Base-by-base conservation (phyloP, 2,888 invertebrate species). In the Dorcus hopei region DNA sequence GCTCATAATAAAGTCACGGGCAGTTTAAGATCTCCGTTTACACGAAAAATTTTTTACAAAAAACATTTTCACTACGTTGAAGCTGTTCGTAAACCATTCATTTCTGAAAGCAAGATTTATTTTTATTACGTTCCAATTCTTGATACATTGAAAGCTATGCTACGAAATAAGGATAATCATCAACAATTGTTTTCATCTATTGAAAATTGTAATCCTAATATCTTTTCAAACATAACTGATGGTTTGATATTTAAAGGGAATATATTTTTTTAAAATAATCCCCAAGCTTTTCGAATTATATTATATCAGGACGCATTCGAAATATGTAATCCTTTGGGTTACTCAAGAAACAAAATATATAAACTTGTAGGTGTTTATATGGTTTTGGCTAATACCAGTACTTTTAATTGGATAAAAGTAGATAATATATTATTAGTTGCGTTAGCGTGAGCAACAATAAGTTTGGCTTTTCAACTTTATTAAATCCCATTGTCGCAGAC, bases 301-400 rank as follows among this genome's bases (percentile, higher is more conserved):
- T 38, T 70, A 16, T 70, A 64, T 65, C 69, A 70, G 65, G 67
- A 70, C 63, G 62, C 60, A 8, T 67, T 70, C 55, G 68, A 71
- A 58, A 11, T 66, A 33, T 68, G 70, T 14, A 70, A 70, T 59
- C 70, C 69, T 3, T 40, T 70, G n/a, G 68, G 69, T 38, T 51
- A 63, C 3, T 62, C 65, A 16, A 65, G 60, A 62, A 64, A 61
- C 53, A 68, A 67, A n/a, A n/a, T n/a, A 48, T 64, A 70, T 47
- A 68, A 68, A 65, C 39, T 70, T 9, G 39, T 64, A 49, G 66
- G 60, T 16, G 39, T 71, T 38, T 71, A 69, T 45, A 63, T 69
- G 61, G 57, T 56, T 8, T 8, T 69, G 8, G 67, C 60, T 39
- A 70, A 70, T 57, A 48, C 70, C 39, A 57, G 64, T 6, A 26